phyloP scores from a whole-genome alignment of 2,888 invertebrate species.

The Erebia aethiops region DNA sequence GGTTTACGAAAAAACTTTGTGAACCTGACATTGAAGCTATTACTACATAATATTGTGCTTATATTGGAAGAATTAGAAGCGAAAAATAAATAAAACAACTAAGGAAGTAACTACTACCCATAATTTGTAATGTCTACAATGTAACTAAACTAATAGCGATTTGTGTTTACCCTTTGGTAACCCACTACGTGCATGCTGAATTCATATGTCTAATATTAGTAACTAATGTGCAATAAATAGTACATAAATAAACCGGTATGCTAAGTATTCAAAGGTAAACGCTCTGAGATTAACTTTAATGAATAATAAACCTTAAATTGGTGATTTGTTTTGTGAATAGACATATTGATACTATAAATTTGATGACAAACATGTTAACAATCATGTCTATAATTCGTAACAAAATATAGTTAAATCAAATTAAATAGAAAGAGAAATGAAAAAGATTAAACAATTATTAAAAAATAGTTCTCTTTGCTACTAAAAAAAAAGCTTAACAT shows the following conservation, averaged over 20 bases:
- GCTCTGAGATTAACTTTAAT: slow-evolving; percentile 45
- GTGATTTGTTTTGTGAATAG: slow-evolving; percentile 18
- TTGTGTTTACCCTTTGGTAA: slow-evolving; percentile 60
- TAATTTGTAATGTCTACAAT: slow-evolving; percentile 56
- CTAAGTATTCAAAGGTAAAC: slow-evolving; percentile 58
- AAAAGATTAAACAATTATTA: background rate
- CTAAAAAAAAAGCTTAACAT: too few relatives aligned
- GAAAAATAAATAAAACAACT: slow-evolving; percentile 25
- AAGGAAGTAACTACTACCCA: slow-evolving; percentile 47
- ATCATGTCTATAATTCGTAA: background rate
- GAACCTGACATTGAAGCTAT: slow-evolving; percentile 55
- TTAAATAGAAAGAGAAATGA: background rate
- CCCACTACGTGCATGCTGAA: slow-evolving; percentile 68
- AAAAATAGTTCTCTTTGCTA: too few relatives aligned
- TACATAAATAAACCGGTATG: slow-evolving; percentile 63
- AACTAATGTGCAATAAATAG: slow-evolving; percentile 57
- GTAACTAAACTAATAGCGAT: slow-evolving; percentile 63
- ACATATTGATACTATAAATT: background rate
- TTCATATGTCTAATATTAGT: slow-evolving; percentile 70
- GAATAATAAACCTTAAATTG: background rate
- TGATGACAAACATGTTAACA: background rate
- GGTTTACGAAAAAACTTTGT: background rate
- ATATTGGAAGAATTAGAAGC: slow-evolving; percentile 52
- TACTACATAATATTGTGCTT: slow-evolving; percentile 51
- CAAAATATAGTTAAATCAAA: background rate